These are phyloP conservation scores for Hydrophis major DNA, from an alignment of 2,797 vertebrate species.

Conservation along the genomic window DNA sequence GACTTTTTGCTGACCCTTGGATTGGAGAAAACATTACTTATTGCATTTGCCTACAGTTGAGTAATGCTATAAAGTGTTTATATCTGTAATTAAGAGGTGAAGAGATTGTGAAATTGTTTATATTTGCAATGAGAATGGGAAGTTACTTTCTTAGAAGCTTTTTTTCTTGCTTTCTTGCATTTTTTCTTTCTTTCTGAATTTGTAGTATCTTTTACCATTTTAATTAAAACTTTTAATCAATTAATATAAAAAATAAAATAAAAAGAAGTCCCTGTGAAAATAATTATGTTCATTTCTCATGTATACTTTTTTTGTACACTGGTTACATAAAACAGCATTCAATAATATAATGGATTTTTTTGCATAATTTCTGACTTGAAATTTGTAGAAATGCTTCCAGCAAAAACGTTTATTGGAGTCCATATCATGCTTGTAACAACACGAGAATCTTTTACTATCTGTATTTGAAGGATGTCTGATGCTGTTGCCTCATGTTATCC, in stretches of 20 bases:
- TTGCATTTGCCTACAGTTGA: neutral
- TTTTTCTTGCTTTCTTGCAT: neutral
- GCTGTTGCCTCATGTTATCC: neutral
- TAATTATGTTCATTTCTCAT: neutral
- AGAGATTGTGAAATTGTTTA: neutral
- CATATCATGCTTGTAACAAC: neutral
- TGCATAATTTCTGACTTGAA: neutral
- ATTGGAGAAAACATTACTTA: neutral
- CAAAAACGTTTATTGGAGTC: neutral
- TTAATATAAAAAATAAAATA: neutral
- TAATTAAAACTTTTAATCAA: neutral
- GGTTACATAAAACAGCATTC: neutral
- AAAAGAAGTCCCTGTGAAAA: neutral
- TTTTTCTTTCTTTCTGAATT: neutral
- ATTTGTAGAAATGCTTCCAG: neutral
- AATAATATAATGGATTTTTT: neutral
- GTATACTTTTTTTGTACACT: neutral
- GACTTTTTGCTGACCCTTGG: neutral
- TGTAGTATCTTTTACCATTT: neutral
- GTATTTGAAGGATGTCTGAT: neutral
- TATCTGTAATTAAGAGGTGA: neutral
- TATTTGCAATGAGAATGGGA: neutral
- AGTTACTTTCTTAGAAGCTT: neutral
- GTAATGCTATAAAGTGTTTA: neutral
- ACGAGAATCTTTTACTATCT: neutral